Base-by-base conservation (phyloP, 2,888 invertebrate genomes). In the Acanthosepion pharaonis region DNA sequence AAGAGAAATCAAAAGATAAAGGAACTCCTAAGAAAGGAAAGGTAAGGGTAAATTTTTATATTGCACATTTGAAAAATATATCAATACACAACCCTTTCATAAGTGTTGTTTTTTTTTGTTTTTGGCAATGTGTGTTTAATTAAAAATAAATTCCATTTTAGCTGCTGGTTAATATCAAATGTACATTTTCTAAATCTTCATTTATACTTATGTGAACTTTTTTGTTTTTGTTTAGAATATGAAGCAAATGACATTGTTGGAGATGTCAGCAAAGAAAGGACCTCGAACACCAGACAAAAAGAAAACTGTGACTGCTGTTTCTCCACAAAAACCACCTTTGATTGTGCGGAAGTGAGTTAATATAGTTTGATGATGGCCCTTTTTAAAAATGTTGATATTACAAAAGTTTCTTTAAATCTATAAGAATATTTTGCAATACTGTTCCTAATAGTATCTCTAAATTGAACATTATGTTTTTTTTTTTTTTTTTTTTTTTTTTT, bases 161-260 rank as follows among this genome's bases (percentile, higher is more conserved):
- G 59, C 20, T 20, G 23, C 5, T 23, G 59, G 59, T 59, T 59
- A 23, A 59, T 59, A 59, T 59, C 25, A 6, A 59, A 59, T 78
- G 15, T 78, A 25, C 15, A n/a, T 78, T 78, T n/a, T 78, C 18
- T 23, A 59, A 59, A 5, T 59, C 20, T 6, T 20, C 20, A 55
- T 23, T 20, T 23, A 59, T 23, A 5, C 59, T 59, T 23, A 55
- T 92, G 33, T n/a, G 59, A 28, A 28, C 49, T 20, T 59, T 91
- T 51, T 51, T 33, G 78, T 28, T 95, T 18, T 94, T 64, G 2
- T 25, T n/a, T 59, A 95, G 95, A 94, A 95, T 64, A 96, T 97
- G 96, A 97, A 97, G 95, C 97, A 97, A 95, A 96, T 96, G 96
- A 97, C 97, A 9, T 94, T 97, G 94, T 96, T 97, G 94, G 96